These are phyloP conservation scores for Choloepus didactylus DNA, from an alignment of 2,797 vertebrate genomes.

Conservation along the genomic window DNA sequence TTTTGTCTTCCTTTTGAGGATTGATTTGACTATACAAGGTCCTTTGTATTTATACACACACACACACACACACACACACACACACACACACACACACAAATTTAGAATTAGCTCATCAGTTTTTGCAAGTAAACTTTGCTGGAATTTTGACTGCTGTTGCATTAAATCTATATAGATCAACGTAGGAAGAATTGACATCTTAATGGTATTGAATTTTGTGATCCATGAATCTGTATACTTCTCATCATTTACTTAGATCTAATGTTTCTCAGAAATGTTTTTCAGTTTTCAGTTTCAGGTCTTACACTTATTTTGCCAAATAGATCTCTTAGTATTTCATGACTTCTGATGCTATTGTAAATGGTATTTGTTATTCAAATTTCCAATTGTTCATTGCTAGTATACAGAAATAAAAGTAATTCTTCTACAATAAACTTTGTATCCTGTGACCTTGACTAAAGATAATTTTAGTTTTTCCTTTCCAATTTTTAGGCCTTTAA, in stretches of 20 bases:
- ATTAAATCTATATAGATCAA: not conserved
- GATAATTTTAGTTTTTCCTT: not conserved
- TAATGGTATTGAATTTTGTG: not conserved
- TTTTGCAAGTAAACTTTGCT: not conserved
- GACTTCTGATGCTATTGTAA: not conserved
- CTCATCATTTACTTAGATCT: not conserved
- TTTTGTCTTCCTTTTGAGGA: not conserved
- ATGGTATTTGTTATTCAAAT: not conserved
- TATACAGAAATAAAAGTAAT: not conserved
- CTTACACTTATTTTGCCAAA: not conserved
- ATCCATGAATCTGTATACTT: not conserved
- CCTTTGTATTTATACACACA: not conserved
- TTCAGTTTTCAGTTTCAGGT: not conserved
- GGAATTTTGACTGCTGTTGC: constrained; percentile 22
- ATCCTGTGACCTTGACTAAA: not conserved
- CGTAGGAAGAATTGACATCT: not conserved
- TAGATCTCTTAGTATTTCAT: not conserved
- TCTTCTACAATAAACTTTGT: not conserved
- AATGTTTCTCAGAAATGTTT: not conserved
- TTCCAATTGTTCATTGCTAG: not conserved
- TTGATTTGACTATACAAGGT: not conserved
- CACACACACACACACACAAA: not conserved
- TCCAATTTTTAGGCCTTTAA: not conserved
- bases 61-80: not conserved
- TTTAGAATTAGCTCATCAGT: not conserved